Evolutionary conservation across 1,140 invertebrate genomes (phyloP).

Genomic region (Neotoxoptera formosana): DNA sequence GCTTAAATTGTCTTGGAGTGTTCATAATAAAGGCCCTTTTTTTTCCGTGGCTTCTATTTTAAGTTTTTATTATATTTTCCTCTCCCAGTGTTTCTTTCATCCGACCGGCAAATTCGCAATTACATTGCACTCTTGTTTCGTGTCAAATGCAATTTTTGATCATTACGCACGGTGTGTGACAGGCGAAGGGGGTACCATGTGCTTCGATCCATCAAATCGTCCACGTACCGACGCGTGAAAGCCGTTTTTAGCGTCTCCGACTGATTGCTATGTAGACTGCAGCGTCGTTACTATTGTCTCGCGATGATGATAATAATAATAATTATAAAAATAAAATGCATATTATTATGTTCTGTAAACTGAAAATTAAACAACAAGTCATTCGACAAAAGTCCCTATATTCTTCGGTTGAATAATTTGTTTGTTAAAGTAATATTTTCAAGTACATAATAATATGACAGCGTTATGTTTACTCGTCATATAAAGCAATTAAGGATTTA

Average conservation of each 20-base stretch:
- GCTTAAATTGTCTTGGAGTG: neutral
- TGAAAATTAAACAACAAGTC: neutral
- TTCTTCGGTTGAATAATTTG: neutral
- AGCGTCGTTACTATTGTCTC: neutral
- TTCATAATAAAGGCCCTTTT: neutral
- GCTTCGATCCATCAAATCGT: conserved; percentile 49
- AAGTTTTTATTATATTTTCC: conserved; percentile 16
- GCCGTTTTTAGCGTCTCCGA: neutral
- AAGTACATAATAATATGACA: neutral
- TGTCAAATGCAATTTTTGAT: conserved; percentile 57
- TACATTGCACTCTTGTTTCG: conserved; percentile 50
- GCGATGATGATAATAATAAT: neutral
- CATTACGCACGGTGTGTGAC: conserved; percentile 42
- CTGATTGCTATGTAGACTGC: neutral
- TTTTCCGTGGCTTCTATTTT: neutral
- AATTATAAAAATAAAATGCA: neutral
- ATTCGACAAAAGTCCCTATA: neutral
- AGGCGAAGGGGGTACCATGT: conserved; percentile 46
- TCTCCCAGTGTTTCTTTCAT: neutral
- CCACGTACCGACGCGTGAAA: conserved; percentile 42
- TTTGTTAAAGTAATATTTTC: neutral
- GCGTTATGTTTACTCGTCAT: neutral
- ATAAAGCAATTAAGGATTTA: neutral
- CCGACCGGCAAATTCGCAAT: neutral
- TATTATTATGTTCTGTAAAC: neutral